These are phyloP conservation scores for Ariopsis seemanni DNA, from an alignment of 2,113 vertebrate species.

Conservation along the genomic window DNA sequence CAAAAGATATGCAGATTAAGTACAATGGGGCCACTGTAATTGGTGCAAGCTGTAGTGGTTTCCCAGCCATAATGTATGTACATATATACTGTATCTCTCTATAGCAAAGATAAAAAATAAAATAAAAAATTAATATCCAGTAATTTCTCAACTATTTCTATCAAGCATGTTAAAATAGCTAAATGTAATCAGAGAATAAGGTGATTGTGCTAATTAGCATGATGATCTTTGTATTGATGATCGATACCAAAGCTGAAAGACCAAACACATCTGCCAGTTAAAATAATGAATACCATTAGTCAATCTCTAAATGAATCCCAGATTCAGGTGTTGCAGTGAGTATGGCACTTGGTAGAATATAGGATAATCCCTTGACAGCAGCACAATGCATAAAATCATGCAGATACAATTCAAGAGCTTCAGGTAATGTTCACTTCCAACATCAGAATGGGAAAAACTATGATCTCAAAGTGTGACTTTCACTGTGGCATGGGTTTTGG, in stretches of 20 bases:
- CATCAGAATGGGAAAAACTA: too few relatives aligned
- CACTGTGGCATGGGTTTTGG: too few relatives aligned
- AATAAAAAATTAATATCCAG: not conserved
- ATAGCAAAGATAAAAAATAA: too few relatives aligned
- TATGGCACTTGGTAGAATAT: not conserved
- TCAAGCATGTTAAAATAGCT: not conserved
- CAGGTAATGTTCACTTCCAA: too few relatives aligned
- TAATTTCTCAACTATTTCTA: not conserved
- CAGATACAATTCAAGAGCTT: too few relatives aligned
- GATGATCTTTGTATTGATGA: not conserved
- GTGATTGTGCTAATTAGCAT: not conserved
- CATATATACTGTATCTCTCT: too few relatives aligned
- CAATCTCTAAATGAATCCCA: not conserved
- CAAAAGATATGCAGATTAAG: too few relatives aligned
- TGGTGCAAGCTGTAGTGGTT: too few relatives aligned
- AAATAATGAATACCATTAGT: not conserved
- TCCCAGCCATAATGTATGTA: too few relatives aligned
- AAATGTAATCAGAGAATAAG: not conserved
- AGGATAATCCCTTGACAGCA: not conserved
- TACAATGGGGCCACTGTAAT: too few relatives aligned
- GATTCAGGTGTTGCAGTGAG: not conserved
- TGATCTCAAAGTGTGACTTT: too few relatives aligned
- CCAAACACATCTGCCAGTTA: not conserved
- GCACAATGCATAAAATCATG: too few relatives aligned
- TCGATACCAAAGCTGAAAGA: not conserved